phyloP scores from a whole-genome alignment of 2,113 vertebrate species.

The Loxodonta africana region DNA sequence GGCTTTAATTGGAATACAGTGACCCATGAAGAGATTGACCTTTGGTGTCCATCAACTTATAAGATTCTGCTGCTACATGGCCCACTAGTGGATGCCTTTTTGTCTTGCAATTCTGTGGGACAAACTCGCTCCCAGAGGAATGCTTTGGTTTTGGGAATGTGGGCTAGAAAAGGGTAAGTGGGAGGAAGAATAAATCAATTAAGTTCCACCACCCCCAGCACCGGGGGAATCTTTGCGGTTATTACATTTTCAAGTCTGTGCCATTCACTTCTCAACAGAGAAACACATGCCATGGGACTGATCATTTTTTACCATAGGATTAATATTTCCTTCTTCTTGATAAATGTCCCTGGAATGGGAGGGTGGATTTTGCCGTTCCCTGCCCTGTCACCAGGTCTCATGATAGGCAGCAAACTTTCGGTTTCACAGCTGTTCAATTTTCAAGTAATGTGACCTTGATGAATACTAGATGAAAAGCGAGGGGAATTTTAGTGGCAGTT shows the following conservation, averaged over 20 bases:
- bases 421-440: background rate
- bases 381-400: background rate
- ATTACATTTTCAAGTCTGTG: background rate
- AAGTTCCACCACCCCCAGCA: background rate
- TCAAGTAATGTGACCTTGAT: background rate
- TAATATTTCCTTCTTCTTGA: conserved; percentile 55
- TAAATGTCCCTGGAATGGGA: background rate
- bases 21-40: background rate
- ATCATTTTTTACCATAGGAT: conserved; percentile 40
- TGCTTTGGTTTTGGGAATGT: background rate
- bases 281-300: background rate
- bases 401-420: background rate
- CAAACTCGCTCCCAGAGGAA: background rate
- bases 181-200: background rate
- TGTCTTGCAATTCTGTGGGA: background rate
- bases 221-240: background rate
- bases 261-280: background rate
- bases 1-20: background rate
- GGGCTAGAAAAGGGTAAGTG: background rate
- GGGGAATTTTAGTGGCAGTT: background rate
- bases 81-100: background rate
- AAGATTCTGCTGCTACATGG: background rate
- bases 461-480: conserved; percentile 3
- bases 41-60: background rate
- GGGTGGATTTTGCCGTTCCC: background rate